Conservation (phyloP, 2,797 vertebrate species). For the Amblyopsis hoosieri region DNA sequence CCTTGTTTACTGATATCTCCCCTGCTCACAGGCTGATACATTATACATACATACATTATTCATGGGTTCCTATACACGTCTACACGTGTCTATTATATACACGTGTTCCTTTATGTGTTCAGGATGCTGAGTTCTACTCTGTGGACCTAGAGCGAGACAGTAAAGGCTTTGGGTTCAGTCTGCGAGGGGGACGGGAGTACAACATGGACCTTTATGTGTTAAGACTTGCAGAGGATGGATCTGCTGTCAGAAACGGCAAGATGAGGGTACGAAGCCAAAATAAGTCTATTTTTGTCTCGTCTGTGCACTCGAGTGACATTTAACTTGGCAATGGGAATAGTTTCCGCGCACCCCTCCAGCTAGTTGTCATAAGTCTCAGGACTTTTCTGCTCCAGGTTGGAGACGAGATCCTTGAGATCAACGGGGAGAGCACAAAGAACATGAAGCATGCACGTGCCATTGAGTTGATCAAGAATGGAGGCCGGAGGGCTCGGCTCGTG, state of each 20-base stretch:
- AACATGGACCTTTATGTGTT: slow-evolving; percentile 98
- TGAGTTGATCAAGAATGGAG: slow-evolving; percentile 98
- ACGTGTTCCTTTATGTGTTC: not conserved
- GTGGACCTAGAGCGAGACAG: slow-evolving; percentile 96
- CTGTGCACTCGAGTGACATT: not conserved
- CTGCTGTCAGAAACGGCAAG: slow-evolving; percentile 94
- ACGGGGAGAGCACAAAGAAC: slow-evolving; percentile 98
- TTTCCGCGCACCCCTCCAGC: no score
- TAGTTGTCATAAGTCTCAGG: slow-evolving; percentile 5
- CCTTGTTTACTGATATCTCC: slow-evolving; percentile 56
- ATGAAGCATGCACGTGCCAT: slow-evolving; percentile 99
- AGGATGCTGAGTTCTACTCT: slow-evolving; percentile 96
- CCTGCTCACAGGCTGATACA: slow-evolving; percentile 38
- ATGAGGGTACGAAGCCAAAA: slow-evolving; percentile 85
- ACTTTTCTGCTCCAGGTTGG: slow-evolving; percentile 82
- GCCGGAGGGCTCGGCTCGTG: slow-evolving; percentile 92
- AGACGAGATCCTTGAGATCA: slow-evolving; percentile 98
- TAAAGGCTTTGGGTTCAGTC: slow-evolving; percentile 98
- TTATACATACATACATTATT: slow-evolving; percentile 54
- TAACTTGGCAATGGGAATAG: no score
- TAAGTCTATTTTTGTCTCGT: not conserved
- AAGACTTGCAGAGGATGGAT: slow-evolving; percentile 94
- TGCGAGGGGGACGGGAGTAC: slow-evolving; percentile 95
- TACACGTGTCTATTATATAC: not conserved
- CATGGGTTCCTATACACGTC: slow-evolving; percentile 34